Base-by-base conservation (phyloP, 2,888 invertebrate genomes). In the Mesopsocus fuscifrons region DNA sequence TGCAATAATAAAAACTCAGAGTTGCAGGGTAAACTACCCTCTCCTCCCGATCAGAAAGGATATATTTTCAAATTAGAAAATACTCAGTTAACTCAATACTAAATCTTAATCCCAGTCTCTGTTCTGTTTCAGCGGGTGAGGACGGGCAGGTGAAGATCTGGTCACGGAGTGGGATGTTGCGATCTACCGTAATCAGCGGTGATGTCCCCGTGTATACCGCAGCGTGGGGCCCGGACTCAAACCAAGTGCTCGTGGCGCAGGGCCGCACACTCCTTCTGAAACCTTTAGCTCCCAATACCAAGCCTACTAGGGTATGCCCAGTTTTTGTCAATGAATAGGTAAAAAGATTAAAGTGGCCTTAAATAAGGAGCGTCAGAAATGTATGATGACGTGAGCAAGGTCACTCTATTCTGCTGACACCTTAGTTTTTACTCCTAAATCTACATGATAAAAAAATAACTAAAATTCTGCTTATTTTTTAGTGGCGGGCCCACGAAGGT, bases 401-500 rank as follows among this genome's bases (percentile, higher is more conserved):
- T n/a, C n/a, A n/a, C n/a, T n/a, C n/a, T n/a, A n/a, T n/a, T n/a
- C n/a, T n/a, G n/a, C n/a, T n/a, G n/a, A n/a, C n/a, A n/a, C n/a
- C n/a, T n/a, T n/a, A n/a, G n/a, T n/a, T n/a, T n/a, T n/a, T n/a
- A n/a, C n/a, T n/a, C n/a, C n/a, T n/a, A n/a, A n/a, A n/a, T n/a
- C n/a, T n/a, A n/a, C n/a, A n/a, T n/a, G n/a, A n/a, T n/a, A n/a
- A n/a, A n/a, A n/a, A n/a, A n/a, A n/a, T n/a, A n/a, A n/a, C n/a
- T n/a, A n/a, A n/a, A n/a, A n/a, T n/a, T n/a, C n/a, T n/a, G n/a
- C n/a, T n/a, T 20, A 43, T 46, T 41, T 34, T 46, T 65, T 59
- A 91, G 83, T 95, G 95, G 94, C 82, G 83, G 58, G 98, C 89
- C 3, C 98, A 99, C 55, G 95, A 97, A 52, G 89, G 87, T 2